Base-by-base conservation (phyloP, 2,113 vertebrate species). In the Nipponia nippon region DNA sequence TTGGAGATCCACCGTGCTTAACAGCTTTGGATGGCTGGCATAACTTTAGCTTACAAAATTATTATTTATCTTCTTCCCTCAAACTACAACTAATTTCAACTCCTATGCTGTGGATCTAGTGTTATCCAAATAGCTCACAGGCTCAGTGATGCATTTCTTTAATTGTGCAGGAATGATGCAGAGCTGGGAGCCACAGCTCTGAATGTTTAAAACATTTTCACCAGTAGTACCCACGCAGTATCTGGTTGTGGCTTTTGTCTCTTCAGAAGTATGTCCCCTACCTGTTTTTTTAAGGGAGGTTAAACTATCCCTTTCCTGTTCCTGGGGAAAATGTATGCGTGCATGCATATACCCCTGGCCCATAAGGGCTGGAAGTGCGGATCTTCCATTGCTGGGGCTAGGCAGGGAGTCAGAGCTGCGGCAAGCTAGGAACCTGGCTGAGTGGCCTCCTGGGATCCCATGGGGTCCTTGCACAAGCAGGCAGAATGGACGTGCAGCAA, bases 1-100 rank as follows among this genome's bases (percentile, higher is more conserved):
- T 70, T 84, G 66, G 58, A 92, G 42, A 86, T 58, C 53, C 26
- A 30, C 26, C 52, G 26, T 22, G 32, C 27, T 86, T 90, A 95
- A 61, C 85, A 80, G 65, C 52, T 95, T 95, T 69, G 75, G 40
- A 32, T 61, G 38, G 25, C 32, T 93, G 79, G 66, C 27, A 62
- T 38, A 77, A 71, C 67, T 88, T 91, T 25, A 86, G 32, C 46
- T 80, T 93, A 42, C 36, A 66, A 83, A 85, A 78, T 52, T 47
- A 63, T n/a, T 89, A 22, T 80, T 83, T 96, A 93, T 69, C 22
- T 73, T 70, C 42, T 87, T 22, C 93, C 36, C 21, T 94, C 36
- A 52, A 83, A 29, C 22, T 44, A 13, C 0, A 0, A 76, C 44
- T 66, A 34, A 69, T 71, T 94, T 96, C 46, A 87, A 14, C 44